Percentiles rank a stretch among this genome's conserved stretches.
These are phyloP conservation scores for Eptesicus fuscus DNA, from an alignment of 2,113 vertebrate genomes.

Conservation along the genomic window DNA sequence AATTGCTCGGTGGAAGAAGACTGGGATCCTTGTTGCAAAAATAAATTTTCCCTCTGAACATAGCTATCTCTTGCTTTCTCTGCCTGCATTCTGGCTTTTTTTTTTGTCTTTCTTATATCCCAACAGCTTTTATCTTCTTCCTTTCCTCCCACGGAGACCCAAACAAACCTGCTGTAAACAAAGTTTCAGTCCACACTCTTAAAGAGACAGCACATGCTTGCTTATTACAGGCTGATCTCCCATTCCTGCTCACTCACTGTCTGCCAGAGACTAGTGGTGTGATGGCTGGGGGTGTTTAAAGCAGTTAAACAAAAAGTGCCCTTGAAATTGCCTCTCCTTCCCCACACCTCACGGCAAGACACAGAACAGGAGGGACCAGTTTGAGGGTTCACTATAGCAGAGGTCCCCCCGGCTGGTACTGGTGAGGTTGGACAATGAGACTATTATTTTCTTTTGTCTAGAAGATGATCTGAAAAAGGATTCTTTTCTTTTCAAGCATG, in stretches of 20 bases:
- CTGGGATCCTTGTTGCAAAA: conserved; percentile 57
- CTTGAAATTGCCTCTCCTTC: not conserved
- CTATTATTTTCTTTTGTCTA: not conserved
- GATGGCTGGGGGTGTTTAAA: not conserved
- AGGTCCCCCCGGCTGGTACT: not conserved
- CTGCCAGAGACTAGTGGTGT: not conserved
- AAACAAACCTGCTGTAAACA: conserved; percentile 55
- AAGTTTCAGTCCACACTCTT: not conserved
- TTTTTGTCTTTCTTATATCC: not conserved
- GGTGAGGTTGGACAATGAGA: not conserved
- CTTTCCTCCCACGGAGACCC: conserved; percentile 48
- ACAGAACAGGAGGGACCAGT: not conserved
- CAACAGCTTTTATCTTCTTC: conserved; percentile 48
- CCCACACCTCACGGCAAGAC: not conserved
- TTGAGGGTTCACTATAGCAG: not conserved
- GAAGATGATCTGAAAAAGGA: not conserved
- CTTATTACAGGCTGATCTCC: not conserved
- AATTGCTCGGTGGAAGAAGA: conserved; percentile 28
- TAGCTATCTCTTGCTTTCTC: conserved; percentile 33
- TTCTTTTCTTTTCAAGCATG: not conserved
- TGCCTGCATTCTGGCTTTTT: not conserved
- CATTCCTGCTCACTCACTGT: not conserved
- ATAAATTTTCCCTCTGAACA: conserved; percentile 36
- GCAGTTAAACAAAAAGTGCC: not conserved
- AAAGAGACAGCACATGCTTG: conserved; percentile 23